These are phyloP conservation scores for Thamnophis sirtalis DNA, from an alignment of 2,113 vertebrate species.

Conservation along the genomic window DNA sequence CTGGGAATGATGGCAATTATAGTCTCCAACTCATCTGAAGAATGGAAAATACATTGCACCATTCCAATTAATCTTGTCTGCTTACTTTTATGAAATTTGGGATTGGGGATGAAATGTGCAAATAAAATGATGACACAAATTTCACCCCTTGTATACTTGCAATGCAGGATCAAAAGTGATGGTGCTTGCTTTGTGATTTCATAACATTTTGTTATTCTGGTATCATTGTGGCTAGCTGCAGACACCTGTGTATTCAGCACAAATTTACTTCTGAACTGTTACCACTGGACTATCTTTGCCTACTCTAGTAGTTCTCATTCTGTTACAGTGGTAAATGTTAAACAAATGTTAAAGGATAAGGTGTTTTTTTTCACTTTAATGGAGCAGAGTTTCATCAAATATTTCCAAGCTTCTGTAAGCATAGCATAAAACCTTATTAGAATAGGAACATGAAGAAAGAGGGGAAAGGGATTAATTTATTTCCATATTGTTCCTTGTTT, in stretches of 20 bases:
- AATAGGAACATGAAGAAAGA: not conserved
- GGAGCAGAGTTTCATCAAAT: not conserved
- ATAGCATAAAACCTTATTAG: not conserved
- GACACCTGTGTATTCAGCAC: not conserved
- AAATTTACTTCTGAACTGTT: constrained; percentile 1
- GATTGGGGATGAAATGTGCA: not conserved
- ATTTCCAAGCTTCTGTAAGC: not conserved
- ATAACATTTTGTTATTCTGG: not conserved
- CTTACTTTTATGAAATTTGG: not conserved
- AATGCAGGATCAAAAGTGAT: not conserved
- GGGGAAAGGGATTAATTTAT: too few species aligned
- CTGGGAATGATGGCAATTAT: not conserved
- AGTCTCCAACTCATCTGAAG: not conserved
- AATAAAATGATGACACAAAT: not conserved
- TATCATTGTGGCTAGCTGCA: not conserved
- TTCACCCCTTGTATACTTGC: not conserved
- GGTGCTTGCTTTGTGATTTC: not conserved
- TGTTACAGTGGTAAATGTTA: not conserved
- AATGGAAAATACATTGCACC: not conserved
- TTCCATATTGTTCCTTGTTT: not conserved
- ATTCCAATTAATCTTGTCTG: not conserved
- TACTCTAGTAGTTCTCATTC: not conserved
- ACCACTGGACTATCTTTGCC: not conserved
- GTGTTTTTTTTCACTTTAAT: not conserved
- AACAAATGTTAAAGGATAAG: not conserved